Conservation (phyloP, 1,140 invertebrate genomes). For the Ceratosolen solmsi region DNA sequence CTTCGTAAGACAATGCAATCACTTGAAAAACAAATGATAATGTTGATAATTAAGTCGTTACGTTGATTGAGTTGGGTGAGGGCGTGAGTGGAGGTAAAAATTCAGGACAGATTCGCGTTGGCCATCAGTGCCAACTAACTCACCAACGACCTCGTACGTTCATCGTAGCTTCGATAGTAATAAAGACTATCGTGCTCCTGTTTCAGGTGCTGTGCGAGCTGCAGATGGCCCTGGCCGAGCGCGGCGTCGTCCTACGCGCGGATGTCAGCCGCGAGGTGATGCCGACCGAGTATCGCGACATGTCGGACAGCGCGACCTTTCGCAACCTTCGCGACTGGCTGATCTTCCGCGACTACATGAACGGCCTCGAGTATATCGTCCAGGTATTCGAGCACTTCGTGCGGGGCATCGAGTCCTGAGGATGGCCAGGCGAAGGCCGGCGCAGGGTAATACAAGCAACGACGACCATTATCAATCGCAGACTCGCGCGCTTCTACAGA, state of each 20-base stretch:
- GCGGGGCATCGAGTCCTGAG: slow-evolving; percentile 62
- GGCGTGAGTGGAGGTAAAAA: not conserved
- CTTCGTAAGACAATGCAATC: no score
- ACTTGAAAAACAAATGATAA: no score
- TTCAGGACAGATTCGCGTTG: not conserved
- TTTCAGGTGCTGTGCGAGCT: slow-evolving; percentile 75
- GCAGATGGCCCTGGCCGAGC: slow-evolving; percentile 76
- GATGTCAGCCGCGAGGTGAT: slow-evolving; percentile 77
- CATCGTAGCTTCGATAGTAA: not conserved
- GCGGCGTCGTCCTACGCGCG: slow-evolving; percentile 68
- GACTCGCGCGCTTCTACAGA: slow-evolving; percentile 23
- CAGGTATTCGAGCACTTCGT: slow-evolving; percentile 74
- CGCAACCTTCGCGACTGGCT: slow-evolving; percentile 78
- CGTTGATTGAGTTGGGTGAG: no score
- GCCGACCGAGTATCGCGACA: slow-evolving; percentile 71
- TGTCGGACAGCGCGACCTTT: slow-evolving; percentile 67
- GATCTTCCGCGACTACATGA: slow-evolving; percentile 81
- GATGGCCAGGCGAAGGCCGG: slow-evolving; percentile 61
- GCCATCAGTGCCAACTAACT: no score
- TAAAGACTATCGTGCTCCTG: not conserved
- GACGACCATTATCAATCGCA: slow-evolving; percentile 54
- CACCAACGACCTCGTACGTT: no score
- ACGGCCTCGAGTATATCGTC: slow-evolving; percentile 76
- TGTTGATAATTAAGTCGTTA: no score
- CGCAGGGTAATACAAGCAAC: slow-evolving; percentile 59